Evolutionary conservation across 2,888 invertebrate genomes (phyloP), one percentile per base, ranked within the genome.

Genomic region (Antheraea assamensis): DNA sequence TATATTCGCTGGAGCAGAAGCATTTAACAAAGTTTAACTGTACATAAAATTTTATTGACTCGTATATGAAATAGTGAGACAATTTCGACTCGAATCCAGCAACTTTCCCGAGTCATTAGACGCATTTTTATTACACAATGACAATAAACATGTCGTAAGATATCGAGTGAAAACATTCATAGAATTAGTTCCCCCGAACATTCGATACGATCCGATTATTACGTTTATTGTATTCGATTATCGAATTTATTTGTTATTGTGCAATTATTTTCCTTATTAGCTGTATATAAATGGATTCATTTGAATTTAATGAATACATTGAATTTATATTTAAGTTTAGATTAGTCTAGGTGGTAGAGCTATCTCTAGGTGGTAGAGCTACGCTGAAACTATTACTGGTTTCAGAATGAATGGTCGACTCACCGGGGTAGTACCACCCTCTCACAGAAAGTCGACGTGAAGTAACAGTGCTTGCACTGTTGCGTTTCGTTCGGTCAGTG

Each of bases 31-130:
- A 93, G 88, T 93, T 92, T 90, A 93, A 93, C 92, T 92, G 90
- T 83, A 89, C 91, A 94, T 94, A 94, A 94, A 93, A 93, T 93
- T 94, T 94, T 94, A 94, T 94, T 92, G 88, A 92, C 89, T 91
- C 92, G 90, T 92, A 92, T 93, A 94, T 92, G 94, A 94, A 91
- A 91, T 94, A 94, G 92, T 92, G 88, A 92, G 90, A 92, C 92
- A 92, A 91, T 92, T 83, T 83, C 87, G 86, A 80, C 83, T 82
- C 87, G 86, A 84, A 88, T 85, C 87, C 86, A 81, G 85, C 85
- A 86, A 88, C 85, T 88, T 91, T 93, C 89, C 83, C 92, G 92
- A 89, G 89, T 94, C 94, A 94, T 94, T 94, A 94, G 93, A 86
- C 91, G 88, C 88, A 84, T 91, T 93, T 94, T 94, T 94, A 94